Conservation (phyloP, 1,140 invertebrate species). For the Goniozus legneri region DNA sequence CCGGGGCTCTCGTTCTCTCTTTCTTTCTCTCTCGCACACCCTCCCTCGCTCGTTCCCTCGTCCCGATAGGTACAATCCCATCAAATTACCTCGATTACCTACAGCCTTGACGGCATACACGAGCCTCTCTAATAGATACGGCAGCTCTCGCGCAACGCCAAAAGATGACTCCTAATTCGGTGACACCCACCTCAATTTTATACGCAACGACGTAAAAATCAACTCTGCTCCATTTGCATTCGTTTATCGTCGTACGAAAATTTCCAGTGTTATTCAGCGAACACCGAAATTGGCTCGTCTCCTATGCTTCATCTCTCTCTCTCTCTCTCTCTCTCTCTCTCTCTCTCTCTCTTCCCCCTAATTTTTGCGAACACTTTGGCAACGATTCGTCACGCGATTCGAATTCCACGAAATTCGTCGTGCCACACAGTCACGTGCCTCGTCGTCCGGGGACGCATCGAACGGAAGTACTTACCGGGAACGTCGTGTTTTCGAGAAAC, state of each 20-base stretch:
- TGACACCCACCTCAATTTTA: constrained; percentile 3
- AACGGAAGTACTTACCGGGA: no score
- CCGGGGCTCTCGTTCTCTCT: constrained; percentile 11
- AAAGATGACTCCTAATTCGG: constrained; percentile 26
- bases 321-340: constrained; percentile 5
- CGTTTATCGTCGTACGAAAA: no score
- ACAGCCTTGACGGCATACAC: constrained; percentile 35
- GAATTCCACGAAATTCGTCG: no score
- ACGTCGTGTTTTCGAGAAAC: no score
- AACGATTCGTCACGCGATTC: no score
- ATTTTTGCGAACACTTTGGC: no score
- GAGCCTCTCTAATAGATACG: constrained; percentile 33
- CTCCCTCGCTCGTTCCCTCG: constrained; percentile 13
- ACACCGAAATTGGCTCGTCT: no score
- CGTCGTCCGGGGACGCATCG: no score
- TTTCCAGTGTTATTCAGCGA: no score
- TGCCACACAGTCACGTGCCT: no score
- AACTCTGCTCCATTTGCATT: constrained; percentile 11
- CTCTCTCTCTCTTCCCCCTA: neutral
- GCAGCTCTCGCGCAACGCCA: constrained; percentile 16
- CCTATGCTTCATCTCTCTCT: no score
- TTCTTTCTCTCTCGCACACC: neutral
- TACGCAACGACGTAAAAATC: constrained; percentile 17
- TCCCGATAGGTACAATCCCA: constrained; percentile 35
- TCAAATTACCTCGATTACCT: constrained; percentile 41